phyloP scores from a whole-genome alignment of 2,888 invertebrate species.

The Heliconius erato region DNA sequence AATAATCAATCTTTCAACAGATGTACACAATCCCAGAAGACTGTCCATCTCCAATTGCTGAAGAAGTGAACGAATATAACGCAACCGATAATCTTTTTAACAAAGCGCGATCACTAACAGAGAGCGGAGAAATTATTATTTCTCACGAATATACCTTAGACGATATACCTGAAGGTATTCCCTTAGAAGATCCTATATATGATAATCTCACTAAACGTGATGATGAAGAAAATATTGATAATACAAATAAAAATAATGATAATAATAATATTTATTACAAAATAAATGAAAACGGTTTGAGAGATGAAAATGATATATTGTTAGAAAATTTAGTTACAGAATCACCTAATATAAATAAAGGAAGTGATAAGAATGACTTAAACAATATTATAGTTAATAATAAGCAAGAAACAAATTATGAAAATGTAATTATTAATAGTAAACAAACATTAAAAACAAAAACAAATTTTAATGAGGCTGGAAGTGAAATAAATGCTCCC shows the following conservation, averaged over 20 bases:
- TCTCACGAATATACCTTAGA: constrained; percentile 74
- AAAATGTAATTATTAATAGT: constrained; percentile 21
- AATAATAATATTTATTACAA: constrained; percentile 35
- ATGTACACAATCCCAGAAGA: constrained; percentile 80
- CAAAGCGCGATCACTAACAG: constrained; percentile 67
- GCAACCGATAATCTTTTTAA: constrained; percentile 72
- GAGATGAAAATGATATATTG: background rate
- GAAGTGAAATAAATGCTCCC: background rate
- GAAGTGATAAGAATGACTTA: background rate
- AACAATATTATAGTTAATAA: background rate
- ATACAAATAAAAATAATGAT: constrained; percentile 30
- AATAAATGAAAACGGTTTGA: constrained; percentile 31
- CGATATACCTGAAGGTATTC: constrained; percentile 77
- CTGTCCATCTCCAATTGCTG: constrained; percentile 70
- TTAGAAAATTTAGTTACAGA: background rate
- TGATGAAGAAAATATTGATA: constrained; percentile 31
- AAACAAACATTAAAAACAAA: background rate
- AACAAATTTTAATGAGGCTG: background rate
- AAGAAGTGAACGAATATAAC: constrained; percentile 64
- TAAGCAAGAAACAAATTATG: background rate
- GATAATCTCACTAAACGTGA: constrained; percentile 66
- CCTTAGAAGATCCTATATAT: constrained; percentile 76
- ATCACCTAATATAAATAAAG: background rate
- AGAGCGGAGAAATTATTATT: constrained; percentile 71
- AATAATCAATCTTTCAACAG: constrained; percentile 59